Evolutionary conservation across 2,888 invertebrate species (phyloP).

Genomic region (Brachyptera putata): DNA sequence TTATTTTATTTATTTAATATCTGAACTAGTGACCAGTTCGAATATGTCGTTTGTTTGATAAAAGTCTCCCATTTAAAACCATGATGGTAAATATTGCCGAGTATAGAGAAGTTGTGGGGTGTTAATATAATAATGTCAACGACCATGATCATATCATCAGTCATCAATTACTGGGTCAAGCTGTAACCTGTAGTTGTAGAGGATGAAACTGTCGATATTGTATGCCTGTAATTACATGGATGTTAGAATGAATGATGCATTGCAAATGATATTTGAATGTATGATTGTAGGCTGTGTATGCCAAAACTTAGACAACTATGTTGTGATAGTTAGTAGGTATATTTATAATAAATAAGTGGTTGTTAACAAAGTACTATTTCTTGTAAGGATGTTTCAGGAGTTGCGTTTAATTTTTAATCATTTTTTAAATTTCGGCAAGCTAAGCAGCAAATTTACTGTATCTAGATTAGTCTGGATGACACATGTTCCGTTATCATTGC

Average conservation of each 20-base stretch:
- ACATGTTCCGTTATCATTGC: no score
- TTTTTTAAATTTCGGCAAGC: no score
- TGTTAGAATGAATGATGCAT: neutral
- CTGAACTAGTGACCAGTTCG: neutral
- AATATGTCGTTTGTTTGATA: neutral
- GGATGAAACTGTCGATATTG: neutral
- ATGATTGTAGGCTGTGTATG: slow-evolving; percentile 17
- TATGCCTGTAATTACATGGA: neutral
- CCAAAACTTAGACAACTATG: slow-evolving; percentile 31
- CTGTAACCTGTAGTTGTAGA: neutral
- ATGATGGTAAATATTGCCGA: no score
- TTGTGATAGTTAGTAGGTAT: slow-evolving; percentile 34
- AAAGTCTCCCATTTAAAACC: neutral
- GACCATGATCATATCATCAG: slow-evolving; percentile 24
- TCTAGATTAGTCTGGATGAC: no score
- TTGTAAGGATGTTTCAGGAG: slow-evolving; percentile 22
- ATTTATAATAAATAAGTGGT: slow-evolving; percentile 31
- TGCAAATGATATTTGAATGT: slow-evolving; percentile 13
- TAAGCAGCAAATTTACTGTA: no score
- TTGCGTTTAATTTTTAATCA: neutral
- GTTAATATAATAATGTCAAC: slow-evolving; percentile 17
- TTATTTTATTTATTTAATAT: neutral
- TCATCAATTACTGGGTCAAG: slow-evolving; percentile 23
- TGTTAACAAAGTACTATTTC: slow-evolving; percentile 33
- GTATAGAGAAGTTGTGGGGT: no score